Conservation (phyloP, 2,797 vertebrate genomes). For the Darevskia mixta region DNA sequence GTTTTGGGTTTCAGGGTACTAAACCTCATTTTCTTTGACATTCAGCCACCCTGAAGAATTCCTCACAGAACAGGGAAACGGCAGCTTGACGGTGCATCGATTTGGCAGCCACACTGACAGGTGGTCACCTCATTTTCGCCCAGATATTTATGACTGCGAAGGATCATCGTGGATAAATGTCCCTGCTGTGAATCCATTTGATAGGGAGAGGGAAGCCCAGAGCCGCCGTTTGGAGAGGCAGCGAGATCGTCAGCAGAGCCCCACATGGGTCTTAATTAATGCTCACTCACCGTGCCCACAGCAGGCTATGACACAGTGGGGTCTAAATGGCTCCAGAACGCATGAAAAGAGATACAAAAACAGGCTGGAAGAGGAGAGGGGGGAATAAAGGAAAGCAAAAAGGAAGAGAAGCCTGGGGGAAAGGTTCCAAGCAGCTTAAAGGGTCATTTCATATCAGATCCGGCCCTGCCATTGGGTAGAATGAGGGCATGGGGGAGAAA, state of each 20-base stretch:
- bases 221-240: slow-evolving; percentile 23
- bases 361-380: background rate
- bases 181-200: slow-evolving; percentile 31
- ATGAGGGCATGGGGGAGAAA: background rate
- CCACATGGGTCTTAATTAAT: slow-evolving; percentile 46
- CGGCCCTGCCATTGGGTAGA: background rate
- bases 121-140: background rate
- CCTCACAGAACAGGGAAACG: background rate
- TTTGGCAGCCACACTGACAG: background rate
- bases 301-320: slow-evolving; percentile 35
- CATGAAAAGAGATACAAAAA: background rate
- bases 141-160: slow-evolving; percentile 14
- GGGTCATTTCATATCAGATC: background rate
- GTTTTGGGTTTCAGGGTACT: background rate
- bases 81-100: fast-evolving
- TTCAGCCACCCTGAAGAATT: background rate
- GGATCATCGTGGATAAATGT: slow-evolving; percentile 32
- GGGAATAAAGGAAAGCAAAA: background rate
- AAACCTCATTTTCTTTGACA: background rate
- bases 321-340: slow-evolving; percentile 49
- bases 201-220: slow-evolving; percentile 18
- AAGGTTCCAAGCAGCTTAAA: background rate
- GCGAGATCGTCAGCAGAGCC: background rate
- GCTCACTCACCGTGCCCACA: background rate
- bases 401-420: no score